Evolutionary conservation across 2,797 vertebrate species (phyloP).

Genomic region (Poecilia picta): DNA sequence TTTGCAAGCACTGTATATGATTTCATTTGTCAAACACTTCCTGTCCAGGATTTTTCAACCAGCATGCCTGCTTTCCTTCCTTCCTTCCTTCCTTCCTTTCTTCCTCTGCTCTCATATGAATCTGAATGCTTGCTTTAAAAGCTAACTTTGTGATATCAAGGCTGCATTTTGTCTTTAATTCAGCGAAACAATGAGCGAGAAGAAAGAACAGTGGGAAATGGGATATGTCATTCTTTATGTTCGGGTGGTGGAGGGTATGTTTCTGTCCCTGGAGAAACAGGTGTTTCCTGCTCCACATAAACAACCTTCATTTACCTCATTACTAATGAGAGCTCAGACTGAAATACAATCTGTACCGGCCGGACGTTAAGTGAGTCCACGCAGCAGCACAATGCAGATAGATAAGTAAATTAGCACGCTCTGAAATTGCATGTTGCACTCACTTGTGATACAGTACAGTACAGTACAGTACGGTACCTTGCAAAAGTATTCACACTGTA

Average conservation of each 20-base stretch:
- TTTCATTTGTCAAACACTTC: slow-evolving; percentile 29
- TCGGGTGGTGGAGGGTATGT: slow-evolving; percentile 28
- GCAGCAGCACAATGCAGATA: slow-evolving; percentile 4
- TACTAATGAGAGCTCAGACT: slow-evolving; percentile 50
- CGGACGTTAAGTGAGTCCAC: slow-evolving; percentile 41
- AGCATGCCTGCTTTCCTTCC: slow-evolving; percentile 52
- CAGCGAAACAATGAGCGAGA: slow-evolving; percentile 62
- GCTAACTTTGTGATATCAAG: slow-evolving; percentile 58
- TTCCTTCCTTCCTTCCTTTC: slow-evolving; percentile 66
- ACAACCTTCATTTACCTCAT: slow-evolving; percentile 46
- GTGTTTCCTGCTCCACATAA: slow-evolving; percentile 67
- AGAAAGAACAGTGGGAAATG: slow-evolving; percentile 65
- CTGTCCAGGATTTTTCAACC: slow-evolving; percentile 39
- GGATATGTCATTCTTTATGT: slow-evolving; percentile 67
- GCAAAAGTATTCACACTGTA: neutral
- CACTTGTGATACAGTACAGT: neutral
- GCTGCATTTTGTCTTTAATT: slow-evolving; percentile 55
- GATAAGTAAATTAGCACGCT: slow-evolving; percentile 26
- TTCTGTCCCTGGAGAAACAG: slow-evolving; percentile 53
- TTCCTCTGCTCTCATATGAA: slow-evolving; percentile 55
- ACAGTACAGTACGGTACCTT: neutral
- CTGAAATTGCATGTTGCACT: neutral
- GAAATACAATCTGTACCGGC: slow-evolving; percentile 47
- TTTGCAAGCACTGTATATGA: neutral
- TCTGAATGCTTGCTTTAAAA: slow-evolving; percentile 58